A percentile compares a stretch with the other conserved stretches of the same genome.
These are phyloP conservation scores for Trochalopteron elliotii DNA, from an alignment of 2,113 vertebrate genomes.

Conservation along the genomic window DNA sequence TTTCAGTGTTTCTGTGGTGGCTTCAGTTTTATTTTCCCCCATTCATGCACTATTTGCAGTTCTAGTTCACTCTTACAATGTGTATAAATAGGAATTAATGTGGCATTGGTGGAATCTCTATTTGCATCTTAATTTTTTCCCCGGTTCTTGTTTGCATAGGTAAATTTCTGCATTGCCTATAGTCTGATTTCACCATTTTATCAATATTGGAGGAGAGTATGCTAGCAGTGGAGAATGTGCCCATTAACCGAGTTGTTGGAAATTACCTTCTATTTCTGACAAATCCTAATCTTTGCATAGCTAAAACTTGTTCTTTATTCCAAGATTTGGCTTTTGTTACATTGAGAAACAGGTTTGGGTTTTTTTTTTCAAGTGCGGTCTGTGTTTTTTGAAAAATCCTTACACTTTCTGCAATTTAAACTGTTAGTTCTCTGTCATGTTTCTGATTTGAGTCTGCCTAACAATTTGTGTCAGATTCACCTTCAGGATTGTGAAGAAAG, in stretches of 20 bases:
- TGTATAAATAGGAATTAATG: not conserved
- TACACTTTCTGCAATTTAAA: not conserved
- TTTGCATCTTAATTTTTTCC: not conserved
- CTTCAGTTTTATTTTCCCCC: not conserved
- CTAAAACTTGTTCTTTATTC: not conserved
- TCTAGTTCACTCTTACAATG: not conserved
- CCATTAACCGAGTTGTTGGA: not conserved
- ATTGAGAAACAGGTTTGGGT: not conserved
- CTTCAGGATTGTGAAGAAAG: not conserved
- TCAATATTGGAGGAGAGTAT: not conserved
- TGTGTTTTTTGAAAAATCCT: not conserved
- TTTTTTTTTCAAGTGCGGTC: rapidly evolving
- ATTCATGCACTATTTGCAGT: not conserved
- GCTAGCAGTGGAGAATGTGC: not conserved
- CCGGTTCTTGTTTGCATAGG: not conserved
- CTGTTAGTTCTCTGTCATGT: not conserved
- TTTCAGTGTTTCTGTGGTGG: not conserved
- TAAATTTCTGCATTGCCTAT: not conserved
- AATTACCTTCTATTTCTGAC: not conserved
- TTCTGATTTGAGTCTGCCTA: not conserved
- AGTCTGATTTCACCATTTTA: not conserved
- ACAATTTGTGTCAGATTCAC: not conserved
- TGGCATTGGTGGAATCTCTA: not conserved
- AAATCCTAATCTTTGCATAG: not conserved
- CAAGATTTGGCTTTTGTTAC: not conserved